Evolutionary conservation across 1,140 invertebrate species (phyloP).

Genomic region (Achroia grisella): DNA sequence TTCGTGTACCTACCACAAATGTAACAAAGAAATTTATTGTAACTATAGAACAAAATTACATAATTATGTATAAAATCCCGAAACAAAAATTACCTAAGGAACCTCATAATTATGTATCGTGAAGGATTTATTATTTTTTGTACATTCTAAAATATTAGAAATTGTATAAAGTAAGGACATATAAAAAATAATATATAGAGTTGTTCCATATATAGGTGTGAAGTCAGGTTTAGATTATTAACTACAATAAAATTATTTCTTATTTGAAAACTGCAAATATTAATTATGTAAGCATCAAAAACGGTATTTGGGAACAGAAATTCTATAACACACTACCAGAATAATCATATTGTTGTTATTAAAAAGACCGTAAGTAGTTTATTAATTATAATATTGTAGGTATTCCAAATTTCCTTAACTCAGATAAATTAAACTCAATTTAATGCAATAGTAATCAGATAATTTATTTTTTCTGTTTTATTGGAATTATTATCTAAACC

Average conservation of each 20-base stretch:
- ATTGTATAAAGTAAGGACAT: slow-evolving; percentile 10
- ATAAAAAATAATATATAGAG: slow-evolving; percentile 4
- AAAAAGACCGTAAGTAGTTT: no score
- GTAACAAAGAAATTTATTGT: not conserved
- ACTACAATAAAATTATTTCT: not conserved
- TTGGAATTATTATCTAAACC: no score
- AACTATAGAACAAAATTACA: not conserved
- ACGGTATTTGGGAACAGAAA: no score
- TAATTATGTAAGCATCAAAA: no score
- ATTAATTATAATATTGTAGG: no score
- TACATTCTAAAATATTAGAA: slow-evolving; percentile 28
- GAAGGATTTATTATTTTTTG: slow-evolving; percentile 36
- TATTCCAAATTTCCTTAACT: no score
- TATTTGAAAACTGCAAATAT: no score
- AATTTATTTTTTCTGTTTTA: no score
- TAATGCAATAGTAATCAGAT: no score
- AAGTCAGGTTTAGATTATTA: slow-evolving; percentile 1
- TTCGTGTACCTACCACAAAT: not conserved
- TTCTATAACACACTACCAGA: no score
- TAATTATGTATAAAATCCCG: not conserved
- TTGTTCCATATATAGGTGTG: not conserved
- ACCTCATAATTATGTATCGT: slow-evolving; percentile 17
- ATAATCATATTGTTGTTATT: no score
- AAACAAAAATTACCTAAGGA: slow-evolving; percentile 14
- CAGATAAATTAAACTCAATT: no score